phyloP scores from a whole-genome alignment of 2,888 invertebrate genomes.

The Polylopha cassiicola region DNA sequence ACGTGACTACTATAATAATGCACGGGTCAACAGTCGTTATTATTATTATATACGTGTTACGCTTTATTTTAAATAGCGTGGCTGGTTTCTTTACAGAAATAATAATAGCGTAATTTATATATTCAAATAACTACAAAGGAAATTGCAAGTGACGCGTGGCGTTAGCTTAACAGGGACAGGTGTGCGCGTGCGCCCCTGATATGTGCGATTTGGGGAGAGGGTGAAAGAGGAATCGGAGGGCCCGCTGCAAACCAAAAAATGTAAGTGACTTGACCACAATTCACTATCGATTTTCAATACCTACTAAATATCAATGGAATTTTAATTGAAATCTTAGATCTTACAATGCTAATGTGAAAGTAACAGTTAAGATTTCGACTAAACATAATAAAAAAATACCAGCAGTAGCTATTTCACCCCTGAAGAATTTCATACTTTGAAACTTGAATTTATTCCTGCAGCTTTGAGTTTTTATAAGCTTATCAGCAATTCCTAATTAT shows the following conservation, averaged over 20 bases:
- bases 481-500: too few species aligned
- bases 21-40: slow-evolving; percentile 20
- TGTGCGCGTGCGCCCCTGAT: slow-evolving; percentile 23
- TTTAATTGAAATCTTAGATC: not conserved
- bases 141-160: slow-evolving; percentile 25
- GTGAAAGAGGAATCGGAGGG: slow-evolving; percentile 10
- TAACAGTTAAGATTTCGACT: too few species aligned
- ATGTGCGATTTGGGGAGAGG: slow-evolving; percentile 24
- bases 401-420: too few species aligned
- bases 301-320: not conserved
- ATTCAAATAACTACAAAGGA: slow-evolving; percentile 17
- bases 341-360: too few species aligned
- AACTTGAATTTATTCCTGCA: too few species aligned
- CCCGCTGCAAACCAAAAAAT: slow-evolving; percentile 1
- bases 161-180: slow-evolving; percentile 23
- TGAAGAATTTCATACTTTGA: too few species aligned
- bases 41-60: slow-evolving; percentile 12
- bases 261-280: slow-evolving; percentile 14
- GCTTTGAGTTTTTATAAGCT: too few species aligned
- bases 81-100: not conserved
- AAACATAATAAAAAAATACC: too few species aligned
- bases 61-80: too few species aligned
- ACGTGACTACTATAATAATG: too few species aligned
- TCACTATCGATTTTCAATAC: not conserved
- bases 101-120: slow-evolving; percentile 15